These are phyloP conservation scores for Pantherophis guttatus DNA, from an alignment of 2,113 vertebrate genomes.

Conservation along the genomic window DNA sequence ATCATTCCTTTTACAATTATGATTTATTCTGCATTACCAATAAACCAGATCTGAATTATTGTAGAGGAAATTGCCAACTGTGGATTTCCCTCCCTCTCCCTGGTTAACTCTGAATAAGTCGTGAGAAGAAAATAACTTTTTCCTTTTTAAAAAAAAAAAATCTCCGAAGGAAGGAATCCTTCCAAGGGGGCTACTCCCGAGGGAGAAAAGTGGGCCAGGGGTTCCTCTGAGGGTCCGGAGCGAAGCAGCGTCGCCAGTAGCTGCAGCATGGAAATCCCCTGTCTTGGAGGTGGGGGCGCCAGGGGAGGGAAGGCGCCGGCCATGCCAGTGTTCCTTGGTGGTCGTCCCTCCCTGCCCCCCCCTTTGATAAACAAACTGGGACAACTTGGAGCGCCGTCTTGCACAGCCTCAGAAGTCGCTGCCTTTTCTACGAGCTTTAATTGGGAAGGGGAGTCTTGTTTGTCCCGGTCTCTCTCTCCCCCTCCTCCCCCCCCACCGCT, in stretches of 20 bases:
- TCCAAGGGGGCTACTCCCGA: not conserved
- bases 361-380: conserved; percentile 46
- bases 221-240: not conserved
- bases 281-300: not conserved
- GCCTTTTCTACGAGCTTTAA: conserved; percentile 42
- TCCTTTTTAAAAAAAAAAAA: too few relatives aligned
- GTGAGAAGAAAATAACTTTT: not conserved
- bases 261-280: not conserved
- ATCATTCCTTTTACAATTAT: not conserved
- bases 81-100: not conserved
- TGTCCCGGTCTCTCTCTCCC: not conserved
- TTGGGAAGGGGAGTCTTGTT: conserved; percentile 28
- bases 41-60: too few relatives aligned
- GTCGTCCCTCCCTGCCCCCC: conserved; percentile 48
- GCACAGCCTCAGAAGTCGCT: conserved; percentile 18
- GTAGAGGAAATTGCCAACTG: not conserved
- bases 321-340: conserved; percentile 40
- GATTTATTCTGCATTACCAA: not conserved
- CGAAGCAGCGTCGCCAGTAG: not conserved
- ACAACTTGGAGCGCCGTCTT: conserved; percentile 39
- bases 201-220: not conserved
- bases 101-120: not conserved
- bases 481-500: conserved; percentile 17
- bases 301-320: not conserved
- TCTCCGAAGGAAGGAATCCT: not conserved